Evolutionary conservation across 1,140 invertebrate genomes (phyloP).

Genomic region (Lysiphlebus fabarum): DNA sequence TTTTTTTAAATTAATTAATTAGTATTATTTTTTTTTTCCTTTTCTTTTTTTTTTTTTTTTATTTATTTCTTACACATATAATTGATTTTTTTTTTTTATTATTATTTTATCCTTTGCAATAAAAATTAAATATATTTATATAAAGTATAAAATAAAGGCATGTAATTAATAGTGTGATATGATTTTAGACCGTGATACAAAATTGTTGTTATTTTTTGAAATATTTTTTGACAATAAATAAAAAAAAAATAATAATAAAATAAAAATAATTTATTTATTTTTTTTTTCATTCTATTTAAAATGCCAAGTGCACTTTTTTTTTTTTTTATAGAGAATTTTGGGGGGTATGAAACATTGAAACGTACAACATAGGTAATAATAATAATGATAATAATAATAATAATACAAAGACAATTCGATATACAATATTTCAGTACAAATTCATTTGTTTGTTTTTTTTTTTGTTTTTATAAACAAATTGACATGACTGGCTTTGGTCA

Average conservation of each 20-base stretch:
- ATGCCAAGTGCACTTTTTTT: slow-evolving; percentile 44
- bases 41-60: slow-evolving; percentile 14
- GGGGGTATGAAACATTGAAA: slow-evolving; percentile 54
- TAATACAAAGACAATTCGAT: slow-evolving; percentile 48
- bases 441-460: slow-evolving; percentile 27
- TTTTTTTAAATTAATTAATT: slow-evolving; percentile 3
- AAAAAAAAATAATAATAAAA: slow-evolving; percentile 54
- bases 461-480: slow-evolving; percentile 21
- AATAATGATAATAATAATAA: no score
- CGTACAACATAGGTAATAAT: slow-evolving; percentile 53
- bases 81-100: slow-evolving; percentile 4
- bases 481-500: not conserved
- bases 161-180: slow-evolving; percentile 12
- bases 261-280: slow-evolving; percentile 27
- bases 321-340: slow-evolving; percentile 20
- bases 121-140: not conserved
- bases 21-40: not conserved
- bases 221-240: slow-evolving; percentile 38
- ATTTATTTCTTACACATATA: not conserved
- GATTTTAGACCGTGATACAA: slow-evolving; percentile 27
- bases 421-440: slow-evolving; percentile 44
- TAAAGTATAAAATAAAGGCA: slow-evolving; percentile 8
- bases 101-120: not conserved
- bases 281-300: slow-evolving; percentile 50
- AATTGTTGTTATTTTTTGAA: slow-evolving; percentile 23